These are phyloP conservation scores for Hydraecia micacea DNA, from an alignment of 2,888 invertebrate genomes.

Conservation along the genomic window DNA sequence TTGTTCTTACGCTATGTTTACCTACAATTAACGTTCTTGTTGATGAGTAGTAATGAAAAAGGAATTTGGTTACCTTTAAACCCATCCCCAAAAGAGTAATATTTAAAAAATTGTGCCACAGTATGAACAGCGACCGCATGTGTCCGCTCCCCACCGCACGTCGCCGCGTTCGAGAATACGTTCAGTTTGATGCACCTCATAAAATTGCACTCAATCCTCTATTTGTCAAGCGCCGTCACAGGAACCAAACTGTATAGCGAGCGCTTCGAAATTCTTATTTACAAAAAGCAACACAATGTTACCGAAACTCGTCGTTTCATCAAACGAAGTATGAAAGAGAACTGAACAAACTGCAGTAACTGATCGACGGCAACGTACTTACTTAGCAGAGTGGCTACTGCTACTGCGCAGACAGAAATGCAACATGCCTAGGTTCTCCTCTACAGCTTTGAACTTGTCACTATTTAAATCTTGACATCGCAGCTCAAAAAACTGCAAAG, in stretches of 20 bases:
- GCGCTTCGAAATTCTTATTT: conserved; percentile 19
- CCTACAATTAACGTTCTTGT: neutral
- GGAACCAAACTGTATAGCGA: conserved; percentile 4
- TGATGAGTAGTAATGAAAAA: neutral
- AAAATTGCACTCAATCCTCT: conserved; percentile 18
- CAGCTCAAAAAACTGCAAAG: no score
- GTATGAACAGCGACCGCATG: neutral
- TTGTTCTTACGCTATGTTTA: neutral
- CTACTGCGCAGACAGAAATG: no score
- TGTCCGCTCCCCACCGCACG: neutral
- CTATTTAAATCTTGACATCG: no score
- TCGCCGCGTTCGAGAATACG: neutral
- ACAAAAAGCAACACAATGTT: no score
- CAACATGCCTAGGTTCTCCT: no score
- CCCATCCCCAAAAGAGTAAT: neutral
- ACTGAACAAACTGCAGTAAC: no score
- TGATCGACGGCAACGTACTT: no score
- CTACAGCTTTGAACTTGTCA: no score
- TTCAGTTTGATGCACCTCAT: conserved; percentile 23
- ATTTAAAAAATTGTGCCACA: neutral
- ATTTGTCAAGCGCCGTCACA: conserved; percentile 17
- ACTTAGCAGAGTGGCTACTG: no score
- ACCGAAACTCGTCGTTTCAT: no score
- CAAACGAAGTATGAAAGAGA: no score
- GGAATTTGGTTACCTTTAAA: neutral